A percentile compares a stretch with the other conserved stretches of the same genome.
Evolutionary conservation across 2,113 vertebrate genomes (phyloP).

Genomic region (Drymodes brunneopygia): DNA sequence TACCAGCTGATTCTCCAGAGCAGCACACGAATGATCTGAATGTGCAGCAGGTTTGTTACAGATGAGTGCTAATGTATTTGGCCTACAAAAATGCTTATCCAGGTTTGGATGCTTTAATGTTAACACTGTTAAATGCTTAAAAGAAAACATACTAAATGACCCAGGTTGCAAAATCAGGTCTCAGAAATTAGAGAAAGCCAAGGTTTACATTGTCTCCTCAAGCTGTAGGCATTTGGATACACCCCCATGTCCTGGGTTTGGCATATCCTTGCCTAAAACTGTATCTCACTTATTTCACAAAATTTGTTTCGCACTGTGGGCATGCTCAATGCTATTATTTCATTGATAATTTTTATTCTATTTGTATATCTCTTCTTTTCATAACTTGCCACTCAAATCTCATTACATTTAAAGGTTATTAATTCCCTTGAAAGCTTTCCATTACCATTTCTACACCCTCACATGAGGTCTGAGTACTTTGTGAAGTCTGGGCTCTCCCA

Average conservation of each 20-base stretch:
- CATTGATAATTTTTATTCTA: not conserved
- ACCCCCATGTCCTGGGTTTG: not conserved
- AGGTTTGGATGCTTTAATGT: not conserved
- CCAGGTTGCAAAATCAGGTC: not conserved
- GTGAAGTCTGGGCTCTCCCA: not conserved
- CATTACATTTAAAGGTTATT: not conserved
- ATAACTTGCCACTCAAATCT: not conserved
- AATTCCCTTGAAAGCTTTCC: not conserved
- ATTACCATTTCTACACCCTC: not conserved
- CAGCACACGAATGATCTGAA: not conserved
- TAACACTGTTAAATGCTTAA: not conserved
- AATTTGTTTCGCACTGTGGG: not conserved
- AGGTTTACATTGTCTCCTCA: not conserved
- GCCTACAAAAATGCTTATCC: not conserved
- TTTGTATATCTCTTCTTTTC: not conserved
- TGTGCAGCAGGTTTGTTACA: not conserved
- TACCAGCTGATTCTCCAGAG: not conserved
- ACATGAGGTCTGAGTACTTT: not conserved
- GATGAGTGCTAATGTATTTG: not conserved
- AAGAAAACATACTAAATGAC: not conserved
- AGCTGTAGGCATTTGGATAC: not conserved
- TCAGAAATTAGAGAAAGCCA: not conserved
- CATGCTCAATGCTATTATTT: not conserved
- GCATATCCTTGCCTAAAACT: not conserved
- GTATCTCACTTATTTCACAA: not conserved